Percentiles rank a stretch among this genome's conserved stretches.
These are phyloP conservation scores for Eucera pruinosa DNA, from an alignment of 2,888 invertebrate species.

Conservation along the genomic window DNA sequence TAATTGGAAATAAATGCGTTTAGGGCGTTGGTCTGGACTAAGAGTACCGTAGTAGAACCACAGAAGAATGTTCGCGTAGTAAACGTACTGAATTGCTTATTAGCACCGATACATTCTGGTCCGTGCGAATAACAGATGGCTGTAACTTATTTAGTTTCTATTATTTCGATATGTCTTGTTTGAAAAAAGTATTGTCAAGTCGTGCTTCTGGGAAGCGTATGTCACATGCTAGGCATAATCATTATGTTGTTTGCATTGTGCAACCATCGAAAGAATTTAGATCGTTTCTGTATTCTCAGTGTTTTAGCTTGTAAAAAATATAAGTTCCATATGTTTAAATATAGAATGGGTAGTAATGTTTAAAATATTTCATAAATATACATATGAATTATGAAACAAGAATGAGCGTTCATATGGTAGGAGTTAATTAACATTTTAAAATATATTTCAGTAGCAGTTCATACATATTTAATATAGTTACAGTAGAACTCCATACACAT, in stretches of 20 bases:
- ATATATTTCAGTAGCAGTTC: no score
- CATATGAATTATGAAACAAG: no score
- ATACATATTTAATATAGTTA: no score
- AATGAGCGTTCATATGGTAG: no score
- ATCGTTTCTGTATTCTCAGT: background rate
- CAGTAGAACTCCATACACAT: no score
- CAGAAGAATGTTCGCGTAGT: background rate
- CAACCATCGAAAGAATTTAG: conserved; percentile 16
- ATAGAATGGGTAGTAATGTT: no score
- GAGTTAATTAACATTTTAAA: no score
- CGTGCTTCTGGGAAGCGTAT: background rate
- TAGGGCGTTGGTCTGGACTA: background rate
- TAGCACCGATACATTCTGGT: conserved; percentile 18
- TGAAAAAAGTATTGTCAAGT: background rate
- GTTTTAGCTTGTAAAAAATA: background rate
- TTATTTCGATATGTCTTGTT: conserved; percentile 13
- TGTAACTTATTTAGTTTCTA: conserved; percentile 6
- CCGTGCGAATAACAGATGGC: background rate
- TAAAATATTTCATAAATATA: no score
- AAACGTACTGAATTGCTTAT: conserved; percentile 31
- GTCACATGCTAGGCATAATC: conserved; percentile 8
- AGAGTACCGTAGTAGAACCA: no score
- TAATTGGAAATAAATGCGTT: conserved; percentile 44
- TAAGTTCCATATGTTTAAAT: background rate
- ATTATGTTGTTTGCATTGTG: conserved; percentile 10